A percentile compares a stretch with the other conserved stretches of the same genome.
Evolutionary conservation across 1,140 invertebrate species (phyloP).

Genomic region (Steinernema khuongi): DNA sequence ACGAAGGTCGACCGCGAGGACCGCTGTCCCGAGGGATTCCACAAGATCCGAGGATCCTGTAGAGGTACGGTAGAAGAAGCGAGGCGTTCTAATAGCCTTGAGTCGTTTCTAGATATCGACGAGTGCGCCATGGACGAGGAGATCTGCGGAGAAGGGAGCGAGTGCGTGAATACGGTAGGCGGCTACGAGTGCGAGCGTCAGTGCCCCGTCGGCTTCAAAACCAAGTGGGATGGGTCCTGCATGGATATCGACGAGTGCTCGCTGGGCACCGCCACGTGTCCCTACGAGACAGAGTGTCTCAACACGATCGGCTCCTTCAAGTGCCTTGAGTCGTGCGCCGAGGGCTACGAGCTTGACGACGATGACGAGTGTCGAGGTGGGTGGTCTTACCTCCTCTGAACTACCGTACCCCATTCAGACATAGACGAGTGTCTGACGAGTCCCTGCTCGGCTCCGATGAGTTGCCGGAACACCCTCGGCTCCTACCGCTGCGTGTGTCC

Average conservation of each 20-base stretch:
- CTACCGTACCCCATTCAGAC: conserved; percentile 23
- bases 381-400: conserved; percentile 5
- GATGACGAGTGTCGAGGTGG: conserved; percentile 31
- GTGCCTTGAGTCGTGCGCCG: conserved; percentile 35
- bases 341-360: conserved; percentile 31
- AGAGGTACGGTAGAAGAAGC: conserved; percentile 21
- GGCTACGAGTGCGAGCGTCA: conserved; percentile 35
- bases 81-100: background rate
- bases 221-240: conserved; percentile 33
- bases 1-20: conserved; percentile 25
- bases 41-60: conserved; percentile 34
- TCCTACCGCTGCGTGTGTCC: conserved; percentile 40
- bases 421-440: conserved; percentile 30
- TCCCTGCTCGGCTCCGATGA: conserved; percentile 37
- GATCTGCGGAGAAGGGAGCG: background rate
- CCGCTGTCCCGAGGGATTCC: conserved; percentile 37
- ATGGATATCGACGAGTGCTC: conserved; percentile 43
- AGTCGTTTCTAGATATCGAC: conserved; percentile 38
- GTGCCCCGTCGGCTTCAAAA: conserved; percentile 32
- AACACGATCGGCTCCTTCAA: conserved; percentile 39
- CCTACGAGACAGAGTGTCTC: conserved; percentile 29
- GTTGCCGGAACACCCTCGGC: conserved; percentile 38
- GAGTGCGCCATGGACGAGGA: conserved; percentile 35
- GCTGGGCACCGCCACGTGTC: conserved; percentile 34
- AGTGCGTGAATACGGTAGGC: conserved; percentile 21